phyloP scores from a whole-genome alignment of 2,113 vertebrate genomes.

The Oryzias celebensis region DNA sequence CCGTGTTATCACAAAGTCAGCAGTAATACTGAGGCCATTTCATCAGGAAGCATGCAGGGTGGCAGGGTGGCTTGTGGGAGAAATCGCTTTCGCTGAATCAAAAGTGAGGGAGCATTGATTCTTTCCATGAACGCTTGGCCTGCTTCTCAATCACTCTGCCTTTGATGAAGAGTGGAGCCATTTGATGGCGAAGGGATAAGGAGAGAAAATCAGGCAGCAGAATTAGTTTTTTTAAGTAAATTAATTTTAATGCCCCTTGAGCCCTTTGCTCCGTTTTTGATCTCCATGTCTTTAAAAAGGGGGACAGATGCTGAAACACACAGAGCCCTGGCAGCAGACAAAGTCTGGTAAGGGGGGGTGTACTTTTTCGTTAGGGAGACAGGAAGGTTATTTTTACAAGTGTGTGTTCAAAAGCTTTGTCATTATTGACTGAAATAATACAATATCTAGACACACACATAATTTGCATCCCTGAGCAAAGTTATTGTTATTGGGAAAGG shows the following conservation, averaged over 20 bases:
- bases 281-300: slow-evolving; percentile 42
- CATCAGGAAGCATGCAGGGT: slow-evolving; percentile 63
- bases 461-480: slow-evolving; percentile 79
- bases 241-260: slow-evolving; percentile 60
- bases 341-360: slow-evolving; percentile 50
- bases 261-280: slow-evolving; percentile 55
- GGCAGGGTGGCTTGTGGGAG: slow-evolving; percentile 41
- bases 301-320: slow-evolving; percentile 51
- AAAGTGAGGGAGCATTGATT: slow-evolving; percentile 27
- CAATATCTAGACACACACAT: slow-evolving; percentile 76
- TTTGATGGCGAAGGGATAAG: slow-evolving; percentile 4
- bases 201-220: slow-evolving; percentile 24
- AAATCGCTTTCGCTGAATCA: slow-evolving; percentile 15
- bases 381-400: slow-evolving; percentile 55
- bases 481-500: slow-evolving; percentile 73
- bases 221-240: slow-evolving; percentile 59
- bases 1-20: slow-evolving; percentile 75
- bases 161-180: slow-evolving; percentile 45
- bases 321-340: slow-evolving; percentile 35
- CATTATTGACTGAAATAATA: slow-evolving; percentile 81
- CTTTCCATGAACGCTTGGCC: slow-evolving; percentile 29
- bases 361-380: slow-evolving; percentile 76
- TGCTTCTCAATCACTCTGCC: slow-evolving; percentile 53
- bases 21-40: slow-evolving; percentile 66
- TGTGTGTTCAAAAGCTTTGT: slow-evolving; percentile 49